Percentiles rank a stretch among this genome's conserved stretches.
Evolutionary conservation across 2,888 invertebrate genomes (phyloP).

Genomic region (Trimorus sp.): DNA sequence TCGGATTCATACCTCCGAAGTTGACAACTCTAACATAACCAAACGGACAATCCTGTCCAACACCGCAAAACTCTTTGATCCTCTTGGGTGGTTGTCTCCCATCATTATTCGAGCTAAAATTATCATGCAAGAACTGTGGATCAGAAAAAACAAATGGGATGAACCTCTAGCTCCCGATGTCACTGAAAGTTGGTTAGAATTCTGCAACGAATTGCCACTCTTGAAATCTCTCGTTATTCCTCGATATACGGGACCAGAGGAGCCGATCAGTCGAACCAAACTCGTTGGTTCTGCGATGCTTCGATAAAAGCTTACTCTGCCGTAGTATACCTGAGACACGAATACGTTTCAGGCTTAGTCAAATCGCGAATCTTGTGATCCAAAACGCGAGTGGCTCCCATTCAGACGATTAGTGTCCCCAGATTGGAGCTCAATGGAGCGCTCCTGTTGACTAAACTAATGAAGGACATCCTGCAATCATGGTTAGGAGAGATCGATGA

Average conservation of each 20-base stretch:
- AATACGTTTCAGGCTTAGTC: not conserved
- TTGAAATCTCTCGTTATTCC: too few species aligned
- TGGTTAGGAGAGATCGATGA: not conserved
- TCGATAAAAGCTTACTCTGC: not conserved
- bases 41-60: constrained; percentile 2
- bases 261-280: not conserved
- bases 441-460: not conserved
- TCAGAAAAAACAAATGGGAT: not conserved
- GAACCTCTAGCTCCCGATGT: not conserved
- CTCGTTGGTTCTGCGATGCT: constrained; percentile 1
- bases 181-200: not conserved
- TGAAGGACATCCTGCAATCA: not conserved
- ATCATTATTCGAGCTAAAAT: constrained; percentile 8
- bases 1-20: too few species aligned
- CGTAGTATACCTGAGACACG: not conserved
- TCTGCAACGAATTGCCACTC: too few species aligned
- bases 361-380: not conserved
- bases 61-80: constrained; percentile 5
- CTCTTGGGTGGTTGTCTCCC: constrained; percentile 1
- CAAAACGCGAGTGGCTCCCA: not conserved
- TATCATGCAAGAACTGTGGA: not conserved
- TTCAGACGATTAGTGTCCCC: constrained; percentile 2
- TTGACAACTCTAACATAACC: not conserved
- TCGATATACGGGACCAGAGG: too few species aligned
- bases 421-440: constrained; percentile 1